phyloP scores from a whole-genome alignment of 92 coral and sea anemone genomes.

The Parazoanthus atlanticus region DNA sequence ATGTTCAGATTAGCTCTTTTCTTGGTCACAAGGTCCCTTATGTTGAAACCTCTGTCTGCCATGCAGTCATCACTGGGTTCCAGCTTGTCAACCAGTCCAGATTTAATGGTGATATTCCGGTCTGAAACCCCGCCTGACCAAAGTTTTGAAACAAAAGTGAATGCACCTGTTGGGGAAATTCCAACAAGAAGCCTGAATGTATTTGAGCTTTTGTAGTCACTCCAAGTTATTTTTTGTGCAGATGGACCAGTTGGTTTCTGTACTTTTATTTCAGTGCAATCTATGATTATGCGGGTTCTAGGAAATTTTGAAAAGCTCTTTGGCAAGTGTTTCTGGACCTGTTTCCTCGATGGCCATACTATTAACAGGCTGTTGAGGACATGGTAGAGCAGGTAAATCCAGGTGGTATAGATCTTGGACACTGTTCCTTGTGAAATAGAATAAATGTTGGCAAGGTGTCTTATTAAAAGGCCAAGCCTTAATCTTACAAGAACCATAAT shows the following conservation, averaged over 20 bases:
- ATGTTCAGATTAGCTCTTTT: conserved; percentile 36
- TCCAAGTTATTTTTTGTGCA: conserved; percentile 42
- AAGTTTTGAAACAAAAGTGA: not conserved
- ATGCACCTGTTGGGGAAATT: not conserved
- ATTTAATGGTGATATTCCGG: not conserved
- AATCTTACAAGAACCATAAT: conserved; percentile 41
- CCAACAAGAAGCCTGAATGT: conserved; percentile 14
- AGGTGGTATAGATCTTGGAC: conserved; percentile 43
- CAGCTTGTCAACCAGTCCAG: not conserved
- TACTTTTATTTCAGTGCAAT: conserved; percentile 14
- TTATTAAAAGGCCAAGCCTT: conserved; percentile 32
- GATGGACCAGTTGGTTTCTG: conserved; percentile 46
- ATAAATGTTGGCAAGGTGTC: conserved; percentile 35
- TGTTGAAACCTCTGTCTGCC: conserved; percentile 12
- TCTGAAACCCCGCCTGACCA: not conserved
- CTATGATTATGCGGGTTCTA: conserved; percentile 29
- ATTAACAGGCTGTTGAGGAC: conserved; percentile 21
- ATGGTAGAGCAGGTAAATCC: conserved; percentile 43
- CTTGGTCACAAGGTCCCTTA: conserved; percentile 31
- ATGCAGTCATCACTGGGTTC: not conserved
- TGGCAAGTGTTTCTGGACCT: conserved; percentile 23
- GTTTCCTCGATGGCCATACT: conserved; percentile 22
- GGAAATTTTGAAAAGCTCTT: conserved; percentile 44
- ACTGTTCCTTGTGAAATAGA: conserved; percentile 38
- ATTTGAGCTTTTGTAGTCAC: conserved; percentile 9